These are phyloP conservation scores for Chionodraco myersi DNA, from an alignment of 2,113 vertebrate genomes.

Conservation along the genomic window DNA sequence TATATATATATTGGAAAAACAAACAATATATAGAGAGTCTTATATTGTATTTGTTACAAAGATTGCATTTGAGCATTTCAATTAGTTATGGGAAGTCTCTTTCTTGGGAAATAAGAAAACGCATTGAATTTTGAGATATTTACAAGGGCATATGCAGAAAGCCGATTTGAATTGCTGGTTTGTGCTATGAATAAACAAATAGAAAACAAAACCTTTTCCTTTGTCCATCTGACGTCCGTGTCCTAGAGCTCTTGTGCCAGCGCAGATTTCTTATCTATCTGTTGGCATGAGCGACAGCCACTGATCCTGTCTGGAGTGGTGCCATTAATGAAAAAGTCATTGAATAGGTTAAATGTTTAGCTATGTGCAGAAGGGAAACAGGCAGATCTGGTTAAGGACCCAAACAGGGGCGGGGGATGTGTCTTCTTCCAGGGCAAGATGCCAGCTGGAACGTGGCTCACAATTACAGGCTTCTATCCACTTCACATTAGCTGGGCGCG, in stretches of 20 bases:
- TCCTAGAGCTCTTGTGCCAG: conserved; percentile 51
- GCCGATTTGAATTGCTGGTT: conserved; percentile 21
- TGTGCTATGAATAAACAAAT: conserved; percentile 11
- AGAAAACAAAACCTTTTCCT: conserved; percentile 26
- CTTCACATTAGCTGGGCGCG: conserved; percentile 60
- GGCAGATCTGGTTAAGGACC: conserved; percentile 62
- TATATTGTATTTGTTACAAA: neutral
- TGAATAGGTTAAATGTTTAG: conserved; percentile 77
- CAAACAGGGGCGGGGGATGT: conserved; percentile 36
- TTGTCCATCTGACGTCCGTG: conserved; percentile 45
- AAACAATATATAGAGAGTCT: neutral
- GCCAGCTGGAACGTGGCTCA: conserved; percentile 71
- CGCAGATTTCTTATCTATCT: conserved; percentile 63
- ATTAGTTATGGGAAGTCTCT: neutral
- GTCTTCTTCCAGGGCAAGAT: conserved; percentile 53
- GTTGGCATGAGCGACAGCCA: conserved; percentile 63
- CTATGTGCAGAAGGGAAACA: conserved; percentile 60
- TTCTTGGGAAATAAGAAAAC: neutral
- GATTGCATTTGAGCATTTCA: neutral
- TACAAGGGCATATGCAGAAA: conserved; percentile 4
- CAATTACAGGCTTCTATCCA: conserved; percentile 65
- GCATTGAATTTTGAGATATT: neutral
- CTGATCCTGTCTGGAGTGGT: conserved; percentile 69
- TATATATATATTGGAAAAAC: no score
- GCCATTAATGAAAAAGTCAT: conserved; percentile 67